phyloP scores from a whole-genome alignment of 1,140 invertebrate species.

The Megalonaias nervosa region DNA sequence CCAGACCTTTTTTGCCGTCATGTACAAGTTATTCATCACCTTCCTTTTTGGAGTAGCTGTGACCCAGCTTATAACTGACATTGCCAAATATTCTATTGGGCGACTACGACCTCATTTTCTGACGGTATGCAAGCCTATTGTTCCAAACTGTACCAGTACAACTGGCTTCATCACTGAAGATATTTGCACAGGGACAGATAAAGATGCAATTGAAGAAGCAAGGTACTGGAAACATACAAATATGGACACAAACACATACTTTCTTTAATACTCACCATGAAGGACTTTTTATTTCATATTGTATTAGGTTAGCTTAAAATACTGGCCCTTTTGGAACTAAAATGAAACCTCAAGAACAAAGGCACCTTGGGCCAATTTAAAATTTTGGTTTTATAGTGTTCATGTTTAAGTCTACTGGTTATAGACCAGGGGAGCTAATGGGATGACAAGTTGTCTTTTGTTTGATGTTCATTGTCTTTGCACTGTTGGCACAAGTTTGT shows the following conservation, averaged over 20 bases:
- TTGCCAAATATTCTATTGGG: conserved; percentile 93
- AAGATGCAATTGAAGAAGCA: conserved; percentile 40
- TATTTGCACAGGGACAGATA: conserved; percentile 37
- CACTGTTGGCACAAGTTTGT: too few relatives aligned
- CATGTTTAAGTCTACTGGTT: too few relatives aligned
- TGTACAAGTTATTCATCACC: conserved; percentile 71
- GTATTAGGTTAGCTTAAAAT: too few relatives aligned
- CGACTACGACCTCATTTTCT: conserved; percentile 94
- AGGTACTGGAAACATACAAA: conserved; percentile 32
- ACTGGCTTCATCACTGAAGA: conserved; percentile 35
- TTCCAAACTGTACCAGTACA: conserved; percentile 15
- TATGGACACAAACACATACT: neutral
- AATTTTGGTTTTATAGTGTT: too few relatives aligned
- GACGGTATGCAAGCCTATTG: conserved; percentile 70
- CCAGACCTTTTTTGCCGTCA: neutral
- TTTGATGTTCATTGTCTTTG: too few relatives aligned
- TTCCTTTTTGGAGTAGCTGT: conserved; percentile 88
- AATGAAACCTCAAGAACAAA: too few relatives aligned
- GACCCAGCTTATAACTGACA: conserved; percentile 83
- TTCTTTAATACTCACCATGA: neutral
- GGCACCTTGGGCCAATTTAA: too few relatives aligned
- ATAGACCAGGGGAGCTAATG: too few relatives aligned
- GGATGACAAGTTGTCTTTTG: too few relatives aligned
- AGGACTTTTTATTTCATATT: neutral
- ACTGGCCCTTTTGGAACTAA: too few relatives aligned